Evolutionary conservation across 2,113 vertebrate genomes (phyloP), one percentile per base, ranked within the genome.

Genomic region (Stercorarius parasiticus): DNA sequence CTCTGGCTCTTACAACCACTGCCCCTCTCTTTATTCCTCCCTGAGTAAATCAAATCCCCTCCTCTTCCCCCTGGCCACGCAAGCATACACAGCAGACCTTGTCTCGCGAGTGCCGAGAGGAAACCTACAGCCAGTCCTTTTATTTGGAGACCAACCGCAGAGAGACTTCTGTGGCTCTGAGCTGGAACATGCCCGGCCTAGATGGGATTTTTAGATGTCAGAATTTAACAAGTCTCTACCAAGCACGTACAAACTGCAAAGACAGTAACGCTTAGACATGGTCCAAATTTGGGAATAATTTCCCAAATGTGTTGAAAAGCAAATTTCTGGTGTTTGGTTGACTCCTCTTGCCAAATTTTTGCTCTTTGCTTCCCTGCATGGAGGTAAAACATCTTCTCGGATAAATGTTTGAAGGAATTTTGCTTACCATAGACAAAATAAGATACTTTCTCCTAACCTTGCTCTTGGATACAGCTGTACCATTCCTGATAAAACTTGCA

Each of bases 391-490:
- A 29, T 87, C 29, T 90, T 80, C 82, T 80, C 27, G 23, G 65
- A 59, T 32, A 87, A 94, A 82, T 26, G 18, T 32, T 67, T 88
- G 71, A 89, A 74, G 45, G 78, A 88, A 77, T 90, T 81, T 86
- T 47, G 40, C 66, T 70, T 78, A 27, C 71, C 36, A 42, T 38
- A 95, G 96, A 95, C 94, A 96, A 95, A 97, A 97, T 66, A 96
- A 93, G 78, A 95, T 95, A 86, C 43, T 97, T 95, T 91, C 72
- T 76, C 74, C 87, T 93, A 96, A 90, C 91, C 95, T 97, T 93
- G 96, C n/a, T 96, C 87, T 96, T 91, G 82, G 74, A 93, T 82
- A 86, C 58, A 90, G 62, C 94, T 91, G 42, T 43, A 82, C 62
- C 29, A 66, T 78, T 81, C 85, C 86, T 94, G 96, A 95, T 95